Conservation (phyloP, 2,888 invertebrate genomes). For the Lampropteryx suffumata region DNA sequence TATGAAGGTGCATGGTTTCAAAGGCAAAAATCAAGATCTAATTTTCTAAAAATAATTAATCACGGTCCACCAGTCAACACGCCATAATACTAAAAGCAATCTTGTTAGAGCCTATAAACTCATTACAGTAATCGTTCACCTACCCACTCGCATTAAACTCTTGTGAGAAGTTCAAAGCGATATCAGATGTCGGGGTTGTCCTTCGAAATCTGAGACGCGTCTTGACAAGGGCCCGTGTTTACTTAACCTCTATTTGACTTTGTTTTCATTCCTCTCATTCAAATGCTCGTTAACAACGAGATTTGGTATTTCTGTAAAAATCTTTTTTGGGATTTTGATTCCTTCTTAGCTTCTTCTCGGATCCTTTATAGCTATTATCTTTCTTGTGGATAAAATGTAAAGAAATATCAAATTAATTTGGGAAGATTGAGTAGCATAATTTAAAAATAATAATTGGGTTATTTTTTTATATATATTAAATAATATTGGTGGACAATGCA, state of each 20-base stretch:
- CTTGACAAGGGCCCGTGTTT: constrained; percentile 32
- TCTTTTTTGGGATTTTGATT: neutral
- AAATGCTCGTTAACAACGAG: constrained; percentile 14
- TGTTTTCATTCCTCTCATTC: constrained; percentile 20
- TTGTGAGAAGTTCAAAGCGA: constrained; percentile 47
- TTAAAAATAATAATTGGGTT: too few relatives aligned
- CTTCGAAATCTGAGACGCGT: constrained; percentile 37
- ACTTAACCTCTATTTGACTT: constrained; percentile 31
- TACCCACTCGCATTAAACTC: constrained; percentile 39
- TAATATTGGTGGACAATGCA: too few relatives aligned
- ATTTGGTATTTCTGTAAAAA: neutral
- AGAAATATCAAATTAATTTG: too few relatives aligned
- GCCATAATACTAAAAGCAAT: constrained; percentile 19
- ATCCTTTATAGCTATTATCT: too few relatives aligned
- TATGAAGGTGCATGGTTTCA: too few relatives aligned
- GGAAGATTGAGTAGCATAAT: too few relatives aligned
- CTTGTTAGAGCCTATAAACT: constrained; percentile 42
- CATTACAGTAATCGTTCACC: constrained; percentile 42
- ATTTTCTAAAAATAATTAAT: constrained; percentile 1
- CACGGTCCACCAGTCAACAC: constrained; percentile 1
- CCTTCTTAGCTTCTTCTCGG: neutral
- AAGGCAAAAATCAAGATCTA: neutral
- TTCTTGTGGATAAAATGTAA: too few relatives aligned
- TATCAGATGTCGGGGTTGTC: constrained; percentile 59
- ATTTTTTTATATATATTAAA: too few relatives aligned